Base-by-base conservation (phyloP, 2,113 vertebrate genomes). In the Ahaetulla prasina region DNA sequence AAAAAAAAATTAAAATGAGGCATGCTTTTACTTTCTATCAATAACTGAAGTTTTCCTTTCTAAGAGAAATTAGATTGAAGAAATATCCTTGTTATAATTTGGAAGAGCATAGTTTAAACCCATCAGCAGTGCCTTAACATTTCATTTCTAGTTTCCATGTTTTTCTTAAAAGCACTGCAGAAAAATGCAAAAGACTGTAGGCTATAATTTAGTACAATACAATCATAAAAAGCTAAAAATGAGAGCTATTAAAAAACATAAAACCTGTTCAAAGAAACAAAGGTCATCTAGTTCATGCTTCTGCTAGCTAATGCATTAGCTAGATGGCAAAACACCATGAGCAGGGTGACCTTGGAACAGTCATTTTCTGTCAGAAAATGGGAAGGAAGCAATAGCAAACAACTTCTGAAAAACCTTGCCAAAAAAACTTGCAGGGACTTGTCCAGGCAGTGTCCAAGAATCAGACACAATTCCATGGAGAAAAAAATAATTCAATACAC, bases 191-290 rank as follows among this genome's bases (percentile, higher is more conserved):
- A 92, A 49, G 30, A 91, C 90, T 93, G 74, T 85, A 47, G 74
- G 63, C n/a, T 93, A 9, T 88, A 93, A 89, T 85, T 91, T 91
- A 92, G 39, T 45, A 22, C 3, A 63, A 63, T 63, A 63, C 49
- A 60, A 30, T 94, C 94, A 50, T 89, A 92, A 92, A 23, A 94
- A 14, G 74, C 89, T 89, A 85, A 94, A 94, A 93, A 94, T 43
- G 60, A 86, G 45, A 23, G n/a, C 60, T 84, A 87, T 80, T 90
- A 43, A 88, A 45, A 88, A 45, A 16, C 2, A 45, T n/a, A 53
- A 80, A 89, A 52, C 25, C 49, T 92, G 85, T 53, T 74, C 74
- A 49, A 92, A 88, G 11, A 52, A 74, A 50, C 43, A 84, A 84
- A 54, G 27, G 11, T 47, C 1, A 49, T 60, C 54, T 25, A 39